Percentiles rank a stretch among this genome's conserved stretches.
Conservation (phyloP, 2,888 invertebrate species). For the Helicoverpa assulta region DNA sequence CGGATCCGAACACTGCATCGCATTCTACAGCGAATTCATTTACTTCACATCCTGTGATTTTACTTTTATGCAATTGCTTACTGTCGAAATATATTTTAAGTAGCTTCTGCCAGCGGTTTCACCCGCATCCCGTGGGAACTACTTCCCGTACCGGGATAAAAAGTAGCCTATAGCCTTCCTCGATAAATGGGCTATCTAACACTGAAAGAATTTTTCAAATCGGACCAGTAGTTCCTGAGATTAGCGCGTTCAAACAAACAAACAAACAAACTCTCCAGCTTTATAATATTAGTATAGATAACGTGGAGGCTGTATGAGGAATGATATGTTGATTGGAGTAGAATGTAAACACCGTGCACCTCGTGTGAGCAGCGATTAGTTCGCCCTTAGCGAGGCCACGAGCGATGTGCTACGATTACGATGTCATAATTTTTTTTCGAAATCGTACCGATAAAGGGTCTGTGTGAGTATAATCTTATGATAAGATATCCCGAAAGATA, state of each 20-base stretch:
- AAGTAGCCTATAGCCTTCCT: too few species aligned
- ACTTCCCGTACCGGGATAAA: too few species aligned
- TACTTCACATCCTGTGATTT: slow-evolving; percentile 13
- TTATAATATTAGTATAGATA: too few species aligned
- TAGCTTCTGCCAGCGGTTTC: background rate
- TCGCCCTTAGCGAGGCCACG: slow-evolving; percentile 10
- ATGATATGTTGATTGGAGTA: too few species aligned
- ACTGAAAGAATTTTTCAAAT: too few species aligned
- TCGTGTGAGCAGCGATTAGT: background rate
- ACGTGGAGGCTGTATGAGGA: too few species aligned
- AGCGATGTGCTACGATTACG: background rate
- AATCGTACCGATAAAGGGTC: background rate
- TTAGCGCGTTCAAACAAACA: too few species aligned
- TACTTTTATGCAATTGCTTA: slow-evolving; percentile 1
- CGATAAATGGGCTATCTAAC: too few species aligned
- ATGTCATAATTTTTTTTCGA: background rate
- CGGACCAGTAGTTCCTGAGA: too few species aligned
- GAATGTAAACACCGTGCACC: slow-evolving; percentile 18
- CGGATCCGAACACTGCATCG: background rate
- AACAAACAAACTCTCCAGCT: too few species aligned
- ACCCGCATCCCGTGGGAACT: too few species aligned
- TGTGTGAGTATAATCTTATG: background rate
- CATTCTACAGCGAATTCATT: slow-evolving; percentile 3
- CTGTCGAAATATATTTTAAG: background rate
- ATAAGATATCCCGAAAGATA: background rate